Base-by-base conservation (phyloP, 2,113 vertebrate species). In the Centropus unirufus region DNA sequence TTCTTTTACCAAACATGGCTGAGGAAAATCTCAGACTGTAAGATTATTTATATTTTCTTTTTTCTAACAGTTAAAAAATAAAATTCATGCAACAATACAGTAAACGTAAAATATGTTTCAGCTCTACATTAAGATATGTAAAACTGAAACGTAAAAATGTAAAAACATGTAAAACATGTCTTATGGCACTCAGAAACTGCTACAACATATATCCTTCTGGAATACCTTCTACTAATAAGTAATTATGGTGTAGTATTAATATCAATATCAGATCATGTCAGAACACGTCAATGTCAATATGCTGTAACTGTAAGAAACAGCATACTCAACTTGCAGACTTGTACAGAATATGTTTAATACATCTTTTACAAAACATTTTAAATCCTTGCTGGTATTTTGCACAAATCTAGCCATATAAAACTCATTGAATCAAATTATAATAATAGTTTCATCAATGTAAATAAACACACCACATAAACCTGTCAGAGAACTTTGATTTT, bases 121-220 rank as follows among this genome's bases (percentile, higher is more conserved):
- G 7, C 40, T 32, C n/a, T n/a, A n/a, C n/a, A n/a, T n/a, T n/a
- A n/a, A n/a, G n/a, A n/a, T n/a, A n/a, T n/a, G n/a, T n/a, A n/a
- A n/a, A n/a, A n/a, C n/a, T n/a, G n/a, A n/a, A n/a, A n/a, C n/a
- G n/a, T n/a, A n/a, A n/a, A n/a, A n/a, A n/a, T n/a, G n/a, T n/a
- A n/a, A n/a, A n/a, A n/a, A n/a, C n/a, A n/a, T n/a, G n/a, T n/a
- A n/a, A n/a, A 62, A 19, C 0, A 1, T 9, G 30, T 2, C 1
- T 69, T 72, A 59, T 51, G 32, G 18, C 3, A 61, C 72, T 85
- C 84, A 67, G 16, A 84, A 86, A 70, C 3, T 51, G 4, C 4
- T 4, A 27, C 7, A 52, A 16, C 9, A 55, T 14, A 20, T 3
- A 58, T 12, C 3, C 3, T 27, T 44, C 58, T 1, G 2, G 15